Conservation (phyloP, 2,113 vertebrate genomes). For the Crotalus viridis region DNA sequence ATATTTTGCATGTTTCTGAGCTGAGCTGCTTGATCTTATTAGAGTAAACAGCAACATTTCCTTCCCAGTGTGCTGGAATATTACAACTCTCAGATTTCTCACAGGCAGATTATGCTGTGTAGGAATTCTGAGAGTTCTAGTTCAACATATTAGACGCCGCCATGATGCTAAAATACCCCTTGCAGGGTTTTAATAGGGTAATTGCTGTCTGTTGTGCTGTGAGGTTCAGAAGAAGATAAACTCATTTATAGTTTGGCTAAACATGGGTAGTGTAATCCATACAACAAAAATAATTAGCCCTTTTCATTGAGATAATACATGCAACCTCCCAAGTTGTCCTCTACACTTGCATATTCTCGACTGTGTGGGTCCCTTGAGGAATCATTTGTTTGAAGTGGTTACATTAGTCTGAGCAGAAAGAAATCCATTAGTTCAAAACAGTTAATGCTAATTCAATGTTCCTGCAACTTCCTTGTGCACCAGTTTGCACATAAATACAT, state of each 20-base stretch:
- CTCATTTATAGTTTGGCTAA: not conserved
- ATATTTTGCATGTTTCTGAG: conserved; percentile 37
- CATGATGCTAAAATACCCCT: not conserved
- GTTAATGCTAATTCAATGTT: not conserved
- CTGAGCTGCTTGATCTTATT: not conserved
- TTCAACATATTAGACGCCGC: not conserved
- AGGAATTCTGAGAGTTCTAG: not conserved
- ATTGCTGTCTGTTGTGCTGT: conserved; percentile 10
- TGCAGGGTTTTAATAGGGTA: not conserved
- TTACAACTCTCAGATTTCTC: not conserved
- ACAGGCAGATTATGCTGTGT: not conserved
- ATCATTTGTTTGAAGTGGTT: not conserved
- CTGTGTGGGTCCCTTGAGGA: not conserved
- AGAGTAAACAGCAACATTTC: not conserved
- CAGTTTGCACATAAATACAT: not conserved
- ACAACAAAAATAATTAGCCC: not conserved
- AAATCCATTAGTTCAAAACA: not conserved
- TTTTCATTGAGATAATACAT: not conserved
- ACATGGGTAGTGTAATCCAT: not conserved
- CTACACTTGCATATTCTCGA: not conserved
- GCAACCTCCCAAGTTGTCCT: not conserved
- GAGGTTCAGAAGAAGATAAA: not conserved
- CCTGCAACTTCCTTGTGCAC: not conserved
- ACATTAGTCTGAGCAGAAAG: not conserved
- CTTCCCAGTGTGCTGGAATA: not conserved